Conservation (phyloP, 1,140 invertebrate species). For the Ruditapes philippinarum region DNA sequence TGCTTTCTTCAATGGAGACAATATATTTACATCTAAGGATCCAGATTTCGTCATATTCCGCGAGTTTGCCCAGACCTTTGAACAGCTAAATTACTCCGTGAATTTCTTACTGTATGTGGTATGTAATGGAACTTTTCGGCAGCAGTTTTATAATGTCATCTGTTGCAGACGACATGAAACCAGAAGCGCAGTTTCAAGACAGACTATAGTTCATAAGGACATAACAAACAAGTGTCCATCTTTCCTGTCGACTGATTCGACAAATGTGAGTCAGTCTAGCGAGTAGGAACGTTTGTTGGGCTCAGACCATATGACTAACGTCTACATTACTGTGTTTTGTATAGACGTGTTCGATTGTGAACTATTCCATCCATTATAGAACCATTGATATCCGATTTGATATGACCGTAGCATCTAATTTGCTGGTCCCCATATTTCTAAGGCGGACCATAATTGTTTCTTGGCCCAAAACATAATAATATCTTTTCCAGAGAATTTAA, state of each 20-base stretch:
- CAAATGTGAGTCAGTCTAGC: neutral
- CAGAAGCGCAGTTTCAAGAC: neutral
- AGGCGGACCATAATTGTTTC: too few species aligned
- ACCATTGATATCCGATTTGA: too few species aligned
- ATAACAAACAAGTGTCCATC: neutral
- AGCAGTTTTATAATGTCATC: neutral
- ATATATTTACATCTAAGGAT: constrained; percentile 59
- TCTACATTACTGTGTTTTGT: too few species aligned
- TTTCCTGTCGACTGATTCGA: neutral
- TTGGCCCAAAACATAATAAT: too few species aligned
- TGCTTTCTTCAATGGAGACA: constrained; percentile 51
- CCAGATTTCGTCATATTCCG: constrained; percentile 59
- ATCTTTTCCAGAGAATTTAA: too few species aligned
- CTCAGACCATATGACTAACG: too few species aligned
- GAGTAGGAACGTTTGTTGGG: too few species aligned
- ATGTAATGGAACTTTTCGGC: constrained; percentile 16
- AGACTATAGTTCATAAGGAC: neutral
- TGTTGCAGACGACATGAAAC: neutral
- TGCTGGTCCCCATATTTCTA: too few species aligned
- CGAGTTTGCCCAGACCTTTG: constrained; percentile 63
- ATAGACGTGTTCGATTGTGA: too few species aligned
- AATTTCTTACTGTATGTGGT: constrained; percentile 74
- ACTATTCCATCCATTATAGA: too few species aligned
- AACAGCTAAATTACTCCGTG: constrained; percentile 72
- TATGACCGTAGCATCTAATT: too few species aligned